Conservation (phyloP, 2,113 vertebrate genomes). For the Neotoma lepida region DNA sequence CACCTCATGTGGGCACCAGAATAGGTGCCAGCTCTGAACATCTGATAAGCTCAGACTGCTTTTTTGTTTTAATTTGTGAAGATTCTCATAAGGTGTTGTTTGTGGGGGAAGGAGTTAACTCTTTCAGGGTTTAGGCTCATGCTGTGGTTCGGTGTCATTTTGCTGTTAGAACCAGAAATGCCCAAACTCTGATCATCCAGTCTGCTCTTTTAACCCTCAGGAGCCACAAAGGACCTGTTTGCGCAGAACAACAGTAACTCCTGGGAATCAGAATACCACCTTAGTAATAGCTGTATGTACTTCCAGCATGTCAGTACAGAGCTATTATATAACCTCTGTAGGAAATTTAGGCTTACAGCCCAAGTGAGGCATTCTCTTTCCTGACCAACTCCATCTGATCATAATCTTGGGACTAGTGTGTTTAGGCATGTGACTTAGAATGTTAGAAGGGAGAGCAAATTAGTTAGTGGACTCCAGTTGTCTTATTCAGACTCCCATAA, state of each 20-base stretch:
- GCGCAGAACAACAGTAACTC: not conserved
- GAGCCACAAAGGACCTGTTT: not conserved
- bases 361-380: not conserved
- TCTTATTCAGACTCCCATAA: not conserved
- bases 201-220: not conserved
- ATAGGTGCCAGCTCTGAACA: not conserved
- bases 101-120: not conserved
- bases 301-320: too few species aligned
- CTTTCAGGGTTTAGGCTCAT: constrained; percentile 20
- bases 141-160: not conserved
- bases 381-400: not conserved
- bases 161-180: not conserved
- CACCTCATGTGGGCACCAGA: not conserved
- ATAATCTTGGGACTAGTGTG: not conserved
- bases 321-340: not conserved
- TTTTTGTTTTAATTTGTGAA: not conserved
- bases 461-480: not conserved
- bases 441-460: not conserved
- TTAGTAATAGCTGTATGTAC: not conserved
- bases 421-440: not conserved
- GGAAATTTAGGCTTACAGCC: not conserved
- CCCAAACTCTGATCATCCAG: not conserved
- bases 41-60: not conserved
- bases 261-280: not conserved
- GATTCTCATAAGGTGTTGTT: constrained; percentile 41